Percentiles rank a stretch among this genome's conserved stretches.
Conservation (phyloP, 2,888 invertebrate genomes). For the Spodoptera picta region DNA sequence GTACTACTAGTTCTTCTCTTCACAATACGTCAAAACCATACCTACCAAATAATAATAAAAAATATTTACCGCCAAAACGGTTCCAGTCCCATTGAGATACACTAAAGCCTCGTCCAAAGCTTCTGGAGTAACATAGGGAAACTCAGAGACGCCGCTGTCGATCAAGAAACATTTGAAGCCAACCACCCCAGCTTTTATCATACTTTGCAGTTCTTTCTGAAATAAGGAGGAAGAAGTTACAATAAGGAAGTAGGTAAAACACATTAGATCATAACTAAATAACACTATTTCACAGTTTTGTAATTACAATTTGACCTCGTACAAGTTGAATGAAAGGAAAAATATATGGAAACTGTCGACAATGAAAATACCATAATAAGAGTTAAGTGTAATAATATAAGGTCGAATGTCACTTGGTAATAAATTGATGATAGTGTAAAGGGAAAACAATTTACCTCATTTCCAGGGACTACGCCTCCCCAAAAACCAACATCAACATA, state of each 20-base stretch:
- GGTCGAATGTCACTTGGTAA: background rate
- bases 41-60: no score
- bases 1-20: no score
- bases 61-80: slow-evolving; percentile 90
- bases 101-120: slow-evolving; percentile 88
- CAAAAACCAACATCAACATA: slow-evolving; percentile 93
- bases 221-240: slow-evolving; percentile 23
- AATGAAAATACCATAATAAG: no score
- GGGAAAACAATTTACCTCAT: slow-evolving; percentile 77
- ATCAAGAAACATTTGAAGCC: slow-evolving; percentile 92
- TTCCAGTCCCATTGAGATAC: slow-evolving; percentile 87
- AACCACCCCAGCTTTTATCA: slow-evolving; percentile 90
- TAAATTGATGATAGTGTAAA: background rate
- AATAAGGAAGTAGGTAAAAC: slow-evolving; percentile 6
- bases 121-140: slow-evolving; percentile 87
- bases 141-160: slow-evolving; percentile 90
- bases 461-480: slow-evolving; percentile 92
- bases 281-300: slow-evolving; percentile 1
- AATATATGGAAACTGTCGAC: no score
- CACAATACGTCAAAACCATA: no score
- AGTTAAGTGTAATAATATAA: background rate
- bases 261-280: background rate
- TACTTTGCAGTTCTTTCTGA: slow-evolving; percentile 85
- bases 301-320: slow-evolving; percentile 5
- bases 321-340: no score